Percentiles rank a stretch among this genome's conserved stretches.
Conservation (phyloP, 1,140 invertebrate genomes). For the Tetramorium simillimum region DNA sequence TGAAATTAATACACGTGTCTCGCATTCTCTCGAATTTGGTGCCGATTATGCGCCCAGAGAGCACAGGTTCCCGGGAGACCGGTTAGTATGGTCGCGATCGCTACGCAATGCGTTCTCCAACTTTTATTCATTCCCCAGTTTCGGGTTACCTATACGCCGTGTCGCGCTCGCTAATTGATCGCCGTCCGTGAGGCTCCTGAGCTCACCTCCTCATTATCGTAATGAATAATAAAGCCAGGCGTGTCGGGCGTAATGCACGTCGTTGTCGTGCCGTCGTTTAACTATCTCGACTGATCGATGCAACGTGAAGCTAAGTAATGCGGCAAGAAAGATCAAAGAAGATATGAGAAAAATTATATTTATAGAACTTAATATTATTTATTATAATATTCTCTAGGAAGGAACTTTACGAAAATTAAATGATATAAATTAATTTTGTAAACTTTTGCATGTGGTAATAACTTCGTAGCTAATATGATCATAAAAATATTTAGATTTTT, state of each 20-base stretch:
- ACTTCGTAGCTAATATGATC: neutral
- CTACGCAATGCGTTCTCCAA: neutral
- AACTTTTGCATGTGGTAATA: neutral
- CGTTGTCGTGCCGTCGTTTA: slow-evolving; percentile 26
- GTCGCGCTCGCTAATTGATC: slow-evolving; percentile 71
- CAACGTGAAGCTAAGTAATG: neutral
- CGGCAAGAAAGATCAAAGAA: neutral
- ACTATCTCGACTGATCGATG: slow-evolving; percentile 25
- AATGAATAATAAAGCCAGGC: slow-evolving; percentile 72
- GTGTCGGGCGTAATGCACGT: slow-evolving; percentile 59
- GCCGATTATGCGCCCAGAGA: slow-evolving; percentile 74
- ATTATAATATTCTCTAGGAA: neutral
- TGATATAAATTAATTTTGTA: neutral
- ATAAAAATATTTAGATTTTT: neutral
- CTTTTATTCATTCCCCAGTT: slow-evolving; percentile 70
- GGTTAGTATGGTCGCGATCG: neutral
- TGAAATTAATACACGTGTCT: slow-evolving; percentile 82
- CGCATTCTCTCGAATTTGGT: slow-evolving; percentile 79
- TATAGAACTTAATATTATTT: neutral
- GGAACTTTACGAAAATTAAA: neutral
- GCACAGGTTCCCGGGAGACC: slow-evolving; percentile 9
- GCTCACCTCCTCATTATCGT: slow-evolving; percentile 69
- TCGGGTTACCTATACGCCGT: slow-evolving; percentile 63
- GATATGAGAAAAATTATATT: neutral
- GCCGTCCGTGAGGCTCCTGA: slow-evolving; percentile 63